Conservation (phyloP, 2,113 vertebrate genomes). For the Spea bombifrons region DNA sequence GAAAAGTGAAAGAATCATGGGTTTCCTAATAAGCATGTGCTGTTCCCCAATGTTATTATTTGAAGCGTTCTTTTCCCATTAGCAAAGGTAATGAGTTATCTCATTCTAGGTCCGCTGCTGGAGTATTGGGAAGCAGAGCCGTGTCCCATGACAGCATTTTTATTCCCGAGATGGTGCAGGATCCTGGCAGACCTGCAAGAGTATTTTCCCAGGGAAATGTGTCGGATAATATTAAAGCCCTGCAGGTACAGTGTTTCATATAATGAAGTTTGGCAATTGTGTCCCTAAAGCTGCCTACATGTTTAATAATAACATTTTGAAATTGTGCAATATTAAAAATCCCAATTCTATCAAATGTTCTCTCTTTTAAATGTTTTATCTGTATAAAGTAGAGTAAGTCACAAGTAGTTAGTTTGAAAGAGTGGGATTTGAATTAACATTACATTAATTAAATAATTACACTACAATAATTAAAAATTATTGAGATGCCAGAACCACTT, state of each 20-base stretch:
- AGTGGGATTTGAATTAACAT: no score
- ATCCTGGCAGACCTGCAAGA: constrained; percentile 69
- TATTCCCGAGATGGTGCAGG: constrained; percentile 72
- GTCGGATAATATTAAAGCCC: constrained; percentile 81
- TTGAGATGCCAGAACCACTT: no score
- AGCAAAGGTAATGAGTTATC: constrained; percentile 19
- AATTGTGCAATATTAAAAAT: no score
- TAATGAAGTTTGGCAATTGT: not conserved
- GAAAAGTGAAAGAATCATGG: no score
- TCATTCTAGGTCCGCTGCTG: constrained; percentile 67
- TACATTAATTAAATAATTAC: no score
- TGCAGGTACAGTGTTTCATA: constrained; percentile 73
- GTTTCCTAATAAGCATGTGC: no score
- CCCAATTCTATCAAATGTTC: no score
- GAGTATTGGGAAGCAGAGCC: constrained; percentile 77
- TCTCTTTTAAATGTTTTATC: no score
- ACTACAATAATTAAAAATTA: no score
- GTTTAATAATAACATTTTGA: not conserved
- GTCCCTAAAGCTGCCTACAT: not conserved
- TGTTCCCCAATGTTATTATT: not conserved
- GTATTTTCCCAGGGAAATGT: constrained; percentile 88
- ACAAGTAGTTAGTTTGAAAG: no score
- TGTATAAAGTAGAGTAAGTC: no score
- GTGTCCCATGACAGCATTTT: constrained; percentile 95
- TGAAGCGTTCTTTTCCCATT: not conserved